Evolutionary conservation across 1,140 invertebrate species (phyloP).

Genomic region (Musca domestica): DNA sequence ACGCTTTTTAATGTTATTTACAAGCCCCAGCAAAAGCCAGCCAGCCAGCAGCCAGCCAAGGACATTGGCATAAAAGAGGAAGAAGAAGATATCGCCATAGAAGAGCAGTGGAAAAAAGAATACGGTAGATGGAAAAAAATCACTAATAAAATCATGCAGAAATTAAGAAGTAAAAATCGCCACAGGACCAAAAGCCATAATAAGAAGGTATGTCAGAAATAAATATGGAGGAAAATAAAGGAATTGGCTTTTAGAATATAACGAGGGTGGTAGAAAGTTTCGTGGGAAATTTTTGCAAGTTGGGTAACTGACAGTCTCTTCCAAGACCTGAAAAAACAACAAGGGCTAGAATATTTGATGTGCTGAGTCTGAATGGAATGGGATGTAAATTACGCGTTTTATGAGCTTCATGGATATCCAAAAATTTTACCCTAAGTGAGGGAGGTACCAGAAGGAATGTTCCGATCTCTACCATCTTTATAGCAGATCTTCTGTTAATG

Average conservation of each 20-base stretch:
- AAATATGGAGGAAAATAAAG: neutral
- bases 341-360: too few species aligned
- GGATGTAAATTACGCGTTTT: too few species aligned
- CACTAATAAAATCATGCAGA: neutral
- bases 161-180: constrained; percentile 4
- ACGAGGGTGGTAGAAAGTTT: neutral
- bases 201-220: neutral
- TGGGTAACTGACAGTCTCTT: too few species aligned
- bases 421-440: too few species aligned
- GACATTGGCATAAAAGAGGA: too few species aligned
- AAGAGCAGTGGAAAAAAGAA: neutral
- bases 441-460: too few species aligned
- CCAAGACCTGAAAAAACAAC: neutral
- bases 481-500: too few species aligned
- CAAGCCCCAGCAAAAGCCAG: neutral
- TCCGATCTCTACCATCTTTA: too few species aligned
- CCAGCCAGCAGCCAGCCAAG: neutral
- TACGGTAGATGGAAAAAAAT: neutral
- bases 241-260: too few species aligned
- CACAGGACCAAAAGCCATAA: neutral
- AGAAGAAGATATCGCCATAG: too few species aligned
- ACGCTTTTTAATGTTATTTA: constrained; percentile 22
- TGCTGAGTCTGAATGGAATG: too few species aligned
- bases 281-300: neutral
- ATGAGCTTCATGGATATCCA: too few species aligned